phyloP scores from a whole-genome alignment of 2,113 vertebrate genomes.

The Pygathrix nemaeus region DNA sequence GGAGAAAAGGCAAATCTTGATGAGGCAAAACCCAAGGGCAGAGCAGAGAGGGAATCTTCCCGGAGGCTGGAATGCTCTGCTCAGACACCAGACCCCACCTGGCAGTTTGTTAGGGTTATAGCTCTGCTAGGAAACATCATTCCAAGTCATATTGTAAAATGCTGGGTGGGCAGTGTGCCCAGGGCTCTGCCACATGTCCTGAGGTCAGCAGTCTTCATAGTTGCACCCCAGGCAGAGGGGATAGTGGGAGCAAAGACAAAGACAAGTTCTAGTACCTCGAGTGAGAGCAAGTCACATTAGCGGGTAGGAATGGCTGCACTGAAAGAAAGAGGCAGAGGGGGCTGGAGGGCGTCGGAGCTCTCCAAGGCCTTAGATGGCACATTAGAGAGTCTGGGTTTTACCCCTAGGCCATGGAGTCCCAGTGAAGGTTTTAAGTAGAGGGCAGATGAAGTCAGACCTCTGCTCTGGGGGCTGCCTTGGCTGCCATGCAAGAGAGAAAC shows the following conservation, averaged over 20 bases:
- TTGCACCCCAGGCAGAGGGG: neutral
- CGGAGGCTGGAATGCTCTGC: neutral
- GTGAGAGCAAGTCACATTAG: neutral
- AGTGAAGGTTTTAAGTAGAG: neutral
- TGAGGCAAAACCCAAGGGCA: neutral
- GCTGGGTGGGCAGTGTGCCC: neutral
- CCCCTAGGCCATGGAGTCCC: neutral
- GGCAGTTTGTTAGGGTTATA: neutral
- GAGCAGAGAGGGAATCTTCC: neutral
- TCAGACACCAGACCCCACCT: neutral
- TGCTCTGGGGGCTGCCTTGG: neutral
- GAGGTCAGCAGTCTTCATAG: neutral
- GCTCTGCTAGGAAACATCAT: neutral
- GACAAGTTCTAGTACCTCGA: neutral
- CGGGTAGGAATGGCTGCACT: neutral
- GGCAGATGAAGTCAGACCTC: neutral
- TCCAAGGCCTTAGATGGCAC: neutral
- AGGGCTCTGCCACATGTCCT: neutral
- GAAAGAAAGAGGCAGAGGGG: neutral
- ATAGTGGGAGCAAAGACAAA: neutral
- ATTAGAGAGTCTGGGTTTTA: neutral
- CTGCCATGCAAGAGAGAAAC: neutral
- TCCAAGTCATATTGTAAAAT: neutral
- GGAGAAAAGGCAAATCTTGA: neutral
- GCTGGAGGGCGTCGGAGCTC: rapidly evolving